Conservation (phyloP, 2,888 invertebrate species). For the Eumerus sabulonum region DNA sequence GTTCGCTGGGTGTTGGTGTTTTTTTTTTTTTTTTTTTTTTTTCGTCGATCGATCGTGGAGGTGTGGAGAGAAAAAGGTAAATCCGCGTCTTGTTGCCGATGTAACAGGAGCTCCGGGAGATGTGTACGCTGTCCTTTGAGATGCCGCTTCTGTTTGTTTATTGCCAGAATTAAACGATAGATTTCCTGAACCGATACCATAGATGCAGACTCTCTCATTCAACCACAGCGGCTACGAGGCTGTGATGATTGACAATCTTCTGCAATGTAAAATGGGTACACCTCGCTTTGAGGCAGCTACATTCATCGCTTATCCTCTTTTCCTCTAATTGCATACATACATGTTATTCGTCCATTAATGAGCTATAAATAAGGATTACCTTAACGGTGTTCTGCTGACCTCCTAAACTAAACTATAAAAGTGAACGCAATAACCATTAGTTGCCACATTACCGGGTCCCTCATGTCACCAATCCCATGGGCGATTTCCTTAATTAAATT, state of each 20-base stretch:
- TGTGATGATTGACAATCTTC: too few species aligned
- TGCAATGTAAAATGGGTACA: conserved; percentile 10
- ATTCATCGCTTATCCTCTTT: neutral
- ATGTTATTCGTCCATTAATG: neutral
- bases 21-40: conserved; percentile 48
- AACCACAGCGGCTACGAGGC: too few species aligned
- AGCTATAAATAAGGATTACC: conserved; percentile 8
- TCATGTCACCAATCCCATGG: conserved; percentile 21
- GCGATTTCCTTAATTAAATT: conserved; percentile 51
- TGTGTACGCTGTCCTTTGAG: conserved; percentile 53
- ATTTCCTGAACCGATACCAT: conserved; percentile 57
- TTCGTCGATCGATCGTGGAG: neutral
- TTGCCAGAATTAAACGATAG: conserved; percentile 69
- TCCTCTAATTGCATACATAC: neutral
- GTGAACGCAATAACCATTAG: conserved; percentile 12
- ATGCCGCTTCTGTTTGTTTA: conserved; percentile 70
- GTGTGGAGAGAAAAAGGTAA: neutral
- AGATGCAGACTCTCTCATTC: too few species aligned
- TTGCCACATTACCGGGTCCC: conserved; percentile 6
- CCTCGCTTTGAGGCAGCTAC: neutral
- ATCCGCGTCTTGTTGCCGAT: conserved; percentile 17
- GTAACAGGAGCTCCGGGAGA: conserved; percentile 60
- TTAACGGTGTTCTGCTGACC: neutral
- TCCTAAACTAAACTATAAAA: conserved; percentile 6
- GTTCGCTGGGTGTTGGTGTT: too few species aligned